Base-by-base conservation (phyloP, 2,888 invertebrate genomes). In the Esperia sulphurella region DNA sequence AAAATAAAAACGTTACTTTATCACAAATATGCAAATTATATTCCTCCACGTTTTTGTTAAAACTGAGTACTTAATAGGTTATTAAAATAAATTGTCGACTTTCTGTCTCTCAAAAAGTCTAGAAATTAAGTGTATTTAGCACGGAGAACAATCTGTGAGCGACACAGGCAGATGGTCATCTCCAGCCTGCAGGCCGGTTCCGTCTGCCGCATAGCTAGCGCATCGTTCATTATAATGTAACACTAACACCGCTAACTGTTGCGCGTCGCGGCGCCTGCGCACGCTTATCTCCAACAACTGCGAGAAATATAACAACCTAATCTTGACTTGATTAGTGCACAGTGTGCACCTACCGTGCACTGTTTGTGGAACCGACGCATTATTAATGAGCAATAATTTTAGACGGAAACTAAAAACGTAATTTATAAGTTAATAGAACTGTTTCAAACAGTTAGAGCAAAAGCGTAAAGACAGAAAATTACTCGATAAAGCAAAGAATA, bases 201-300 rank as follows among this genome's bases (percentile, higher is more conserved):
- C 68, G 65, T 66, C 57, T 60, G 50, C 53, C 68, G 71, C 54
- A 61, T 63, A 68, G 71, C 59, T 67, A 63, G 63, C 55, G 62
- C 60, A 54, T 54, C 56, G 63, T 51, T 67, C 69, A 71, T 71
- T 71, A 67, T 64, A 73, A 70, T 72, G 65, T 70, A 71, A 72
- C 54, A 14, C 40, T 31, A 33, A 35, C 41, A 43, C 33, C 46
- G 51, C 57, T 83, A 81, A 82, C 82, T 79, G 83, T 82, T 76
- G 64, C 56, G 42, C 72, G 78, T 80, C 71, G 64, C 82, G 79
- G 73, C 78, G 61, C 59, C 57, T 71, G 44, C 49, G 45, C 49
- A 38, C 43, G 42, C 53, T 54, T 59, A 57, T 58, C 59, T 58
- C 21, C 21, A 21, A 21, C 21, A 51, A 51, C 51, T 31, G 48